phyloP scores from a whole-genome alignment of 2,797 vertebrate species.

The Xenentodon cancila region DNA sequence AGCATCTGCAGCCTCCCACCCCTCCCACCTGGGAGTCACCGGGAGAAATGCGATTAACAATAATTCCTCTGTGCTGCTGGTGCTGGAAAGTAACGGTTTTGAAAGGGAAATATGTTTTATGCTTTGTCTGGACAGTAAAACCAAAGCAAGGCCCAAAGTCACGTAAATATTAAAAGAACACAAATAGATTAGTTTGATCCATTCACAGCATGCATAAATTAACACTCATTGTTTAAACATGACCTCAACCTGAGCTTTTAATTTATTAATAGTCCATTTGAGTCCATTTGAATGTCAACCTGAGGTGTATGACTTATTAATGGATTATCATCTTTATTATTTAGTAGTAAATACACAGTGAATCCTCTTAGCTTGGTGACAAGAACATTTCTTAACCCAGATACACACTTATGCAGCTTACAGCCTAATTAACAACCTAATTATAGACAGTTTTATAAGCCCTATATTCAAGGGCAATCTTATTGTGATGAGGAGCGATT shows the following conservation, averaged over 20 bases:
- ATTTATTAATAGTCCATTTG: constrained; percentile 56
- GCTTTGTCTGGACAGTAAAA: too few species aligned
- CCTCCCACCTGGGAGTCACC: too few species aligned
- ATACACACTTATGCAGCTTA: not conserved
- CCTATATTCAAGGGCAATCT: too few species aligned
- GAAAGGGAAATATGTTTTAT: too few species aligned
- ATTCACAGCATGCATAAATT: constrained; percentile 20
- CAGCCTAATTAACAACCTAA: too few species aligned
- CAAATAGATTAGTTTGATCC: not conserved
- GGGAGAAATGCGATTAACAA: too few species aligned
- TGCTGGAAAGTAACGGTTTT: too few species aligned
- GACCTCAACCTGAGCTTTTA: constrained; percentile 28
- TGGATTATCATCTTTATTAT: constrained; percentile 26
- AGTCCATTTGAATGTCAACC: constrained; percentile 51
- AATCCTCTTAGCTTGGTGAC: not conserved
- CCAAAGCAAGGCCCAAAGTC: too few species aligned
- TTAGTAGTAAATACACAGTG: constrained; percentile 5
- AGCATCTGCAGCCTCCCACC: too few species aligned
- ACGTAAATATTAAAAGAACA: too few species aligned
- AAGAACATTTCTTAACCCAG: constrained; percentile 6
- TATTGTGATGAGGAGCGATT: not conserved
- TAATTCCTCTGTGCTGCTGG: too few species aligned
- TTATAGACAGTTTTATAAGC: too few species aligned
- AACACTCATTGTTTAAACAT: constrained; percentile 51
- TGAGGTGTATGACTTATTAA: constrained; percentile 19